Evolutionary conservation across 2,797 vertebrate genomes (phyloP).

Genomic region (Anguilla pacifica): DNA sequence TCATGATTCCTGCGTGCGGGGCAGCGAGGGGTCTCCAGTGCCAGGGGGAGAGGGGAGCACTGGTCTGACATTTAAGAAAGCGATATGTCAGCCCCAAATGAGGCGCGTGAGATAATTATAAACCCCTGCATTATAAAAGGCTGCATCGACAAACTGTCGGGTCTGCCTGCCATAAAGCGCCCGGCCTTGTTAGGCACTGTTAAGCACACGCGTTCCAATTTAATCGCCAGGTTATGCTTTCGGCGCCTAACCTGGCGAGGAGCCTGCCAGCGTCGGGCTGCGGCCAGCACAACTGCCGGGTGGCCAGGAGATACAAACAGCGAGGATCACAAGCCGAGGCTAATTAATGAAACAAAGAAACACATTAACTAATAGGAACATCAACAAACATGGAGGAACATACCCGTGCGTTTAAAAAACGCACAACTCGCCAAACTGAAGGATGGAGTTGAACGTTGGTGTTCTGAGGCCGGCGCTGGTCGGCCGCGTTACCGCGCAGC

Average conservation of each 20-base stretch:
- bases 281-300: conserved; percentile 6
- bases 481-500: conserved; percentile 74
- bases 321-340: neutral
- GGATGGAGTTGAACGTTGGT: no score
- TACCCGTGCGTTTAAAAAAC: conserved; percentile 30
- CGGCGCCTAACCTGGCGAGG: neutral
- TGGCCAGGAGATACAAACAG: neutral
- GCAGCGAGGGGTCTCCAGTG: conserved; percentile 54
- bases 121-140: conserved; percentile 84
- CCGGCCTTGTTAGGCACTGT: conserved; percentile 61
- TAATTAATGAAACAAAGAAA: no score
- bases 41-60: conserved; percentile 51
- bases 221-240: conserved; percentile 64
- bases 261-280: neutral
- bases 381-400: conserved; percentile 40
- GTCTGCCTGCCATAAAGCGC: conserved; percentile 63
- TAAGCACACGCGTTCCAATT: conserved; percentile 63
- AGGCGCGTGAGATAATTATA: conserved; percentile 88
- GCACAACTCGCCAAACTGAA: no score
- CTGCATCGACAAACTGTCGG: conserved; percentile 80
- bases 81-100: conserved; percentile 82
- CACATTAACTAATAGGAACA: no score
- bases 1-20: conserved; percentile 59
- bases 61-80: conserved; percentile 92
- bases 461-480: conserved; percentile 63